Evolutionary conservation across 2,797 vertebrate genomes (phyloP).

Genomic region (Artibeus lituratus): DNA sequence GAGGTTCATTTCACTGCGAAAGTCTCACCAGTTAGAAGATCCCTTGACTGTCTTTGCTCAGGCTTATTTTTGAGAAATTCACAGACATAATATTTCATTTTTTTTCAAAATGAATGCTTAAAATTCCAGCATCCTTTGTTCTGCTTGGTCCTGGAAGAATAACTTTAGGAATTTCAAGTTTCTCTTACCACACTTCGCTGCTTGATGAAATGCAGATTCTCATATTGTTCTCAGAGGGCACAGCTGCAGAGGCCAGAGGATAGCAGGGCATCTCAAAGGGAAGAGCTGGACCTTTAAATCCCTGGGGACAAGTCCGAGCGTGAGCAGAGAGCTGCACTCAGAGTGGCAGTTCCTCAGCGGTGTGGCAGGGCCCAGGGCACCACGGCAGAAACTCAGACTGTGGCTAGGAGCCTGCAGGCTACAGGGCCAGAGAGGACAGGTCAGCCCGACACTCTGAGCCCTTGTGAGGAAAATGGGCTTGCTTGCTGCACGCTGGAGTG

Average conservation of each 20-base stretch:
- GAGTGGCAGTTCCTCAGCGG: neutral
- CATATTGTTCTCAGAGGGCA: constrained; percentile 59
- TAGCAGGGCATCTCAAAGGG: neutral
- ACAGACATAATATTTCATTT: neutral
- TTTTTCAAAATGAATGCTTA: constrained; percentile 1
- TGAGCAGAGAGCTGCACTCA: neutral
- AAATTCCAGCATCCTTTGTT: constrained; percentile 51
- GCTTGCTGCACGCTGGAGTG: neutral
- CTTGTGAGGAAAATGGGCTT: accelerated
- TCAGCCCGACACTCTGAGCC: neutral
- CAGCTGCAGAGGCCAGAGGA: constrained; percentile 45
- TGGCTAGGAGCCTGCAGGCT: neutral
- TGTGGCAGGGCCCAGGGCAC: accelerated
- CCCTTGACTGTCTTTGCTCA: neutral
- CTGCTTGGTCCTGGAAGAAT: constrained; percentile 13
- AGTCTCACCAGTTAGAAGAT: neutral
- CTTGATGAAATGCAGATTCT: constrained; percentile 68
- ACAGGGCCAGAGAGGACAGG: accelerated
- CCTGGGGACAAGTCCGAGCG: neutral
- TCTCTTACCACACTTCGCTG: constrained; percentile 29
- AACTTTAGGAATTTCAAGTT: constrained; percentile 41
- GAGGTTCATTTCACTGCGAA: neutral
- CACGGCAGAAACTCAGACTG: accelerated
- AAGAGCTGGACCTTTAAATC: neutral
- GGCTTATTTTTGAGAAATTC: constrained; percentile 35